Evolutionary conservation across 1,140 invertebrate species (phyloP).

Genomic region (Neoseiulus cucumeris): DNA sequence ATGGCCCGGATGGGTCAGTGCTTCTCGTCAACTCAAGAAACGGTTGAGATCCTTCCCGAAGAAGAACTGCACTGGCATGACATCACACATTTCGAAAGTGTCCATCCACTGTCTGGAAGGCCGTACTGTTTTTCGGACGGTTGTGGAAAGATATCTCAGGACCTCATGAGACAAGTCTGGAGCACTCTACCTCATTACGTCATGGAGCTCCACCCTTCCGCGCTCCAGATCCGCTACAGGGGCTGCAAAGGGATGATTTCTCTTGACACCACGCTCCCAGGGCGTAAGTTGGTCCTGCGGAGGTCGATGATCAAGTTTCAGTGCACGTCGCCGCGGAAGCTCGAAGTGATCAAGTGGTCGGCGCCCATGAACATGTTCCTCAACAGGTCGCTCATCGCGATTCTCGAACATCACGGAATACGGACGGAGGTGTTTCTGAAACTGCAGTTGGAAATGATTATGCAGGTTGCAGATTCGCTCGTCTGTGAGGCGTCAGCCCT

Average conservation of each 20-base stretch:
- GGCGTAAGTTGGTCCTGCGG: slow-evolving; percentile 14
- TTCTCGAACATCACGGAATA: slow-evolving; percentile 19
- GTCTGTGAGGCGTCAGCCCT: slow-evolving; percentile 16
- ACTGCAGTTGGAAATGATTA: slow-evolving; percentile 14
- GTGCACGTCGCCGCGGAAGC: slow-evolving; percentile 7
- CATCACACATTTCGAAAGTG: background rate
- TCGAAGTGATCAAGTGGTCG: slow-evolving; percentile 27
- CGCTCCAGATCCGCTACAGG: slow-evolving; percentile 21
- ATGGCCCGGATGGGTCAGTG: slow-evolving; percentile 21
- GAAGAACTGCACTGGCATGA: background rate
- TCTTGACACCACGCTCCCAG: slow-evolving; percentile 20
- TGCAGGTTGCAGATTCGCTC: slow-evolving; percentile 16
- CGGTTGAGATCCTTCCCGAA: background rate
- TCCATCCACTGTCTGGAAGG: background rate
- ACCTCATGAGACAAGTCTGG: slow-evolving; percentile 16
- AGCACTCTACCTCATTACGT: background rate
- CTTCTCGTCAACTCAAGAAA: slow-evolving; percentile 14
- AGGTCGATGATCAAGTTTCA: slow-evolving; percentile 20
- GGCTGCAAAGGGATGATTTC: slow-evolving; percentile 25
- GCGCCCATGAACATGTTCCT: slow-evolving; percentile 20
- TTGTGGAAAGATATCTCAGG: slow-evolving; percentile 12
- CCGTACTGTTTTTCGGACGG: slow-evolving; percentile 16
- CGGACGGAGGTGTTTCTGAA: slow-evolving; percentile 11
- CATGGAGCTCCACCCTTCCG: slow-evolving; percentile 14
- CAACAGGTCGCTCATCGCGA: slow-evolving; percentile 19